phyloP scores from a whole-genome alignment of 1,140 invertebrate species.

The Magallana gigas region DNA sequence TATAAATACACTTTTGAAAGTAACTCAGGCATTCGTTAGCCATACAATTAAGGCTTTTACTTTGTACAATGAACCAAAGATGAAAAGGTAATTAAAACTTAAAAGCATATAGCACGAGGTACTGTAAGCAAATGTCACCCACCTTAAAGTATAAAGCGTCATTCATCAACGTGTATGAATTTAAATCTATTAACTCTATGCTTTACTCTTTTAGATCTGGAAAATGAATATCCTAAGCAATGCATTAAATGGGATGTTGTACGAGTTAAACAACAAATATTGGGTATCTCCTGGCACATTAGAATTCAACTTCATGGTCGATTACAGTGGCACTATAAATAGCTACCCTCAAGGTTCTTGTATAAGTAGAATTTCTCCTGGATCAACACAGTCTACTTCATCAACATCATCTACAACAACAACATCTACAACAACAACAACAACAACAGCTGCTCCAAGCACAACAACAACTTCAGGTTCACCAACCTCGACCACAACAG shows the following conservation, averaged over 20 bases:
- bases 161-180: too few relatives aligned
- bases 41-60: too few relatives aligned
- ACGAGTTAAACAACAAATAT: background rate
- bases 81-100: too few relatives aligned
- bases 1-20: too few relatives aligned
- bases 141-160: too few relatives aligned
- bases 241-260: background rate
- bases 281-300: background rate
- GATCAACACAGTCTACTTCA: background rate
- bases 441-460: background rate
- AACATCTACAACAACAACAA: background rate
- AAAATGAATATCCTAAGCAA: background rate
- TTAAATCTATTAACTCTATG: background rate
- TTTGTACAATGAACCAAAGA: too few relatives aligned
- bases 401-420: constrained; percentile 2
- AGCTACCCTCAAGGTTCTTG: background rate
- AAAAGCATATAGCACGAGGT: too few relatives aligned
- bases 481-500: background rate
- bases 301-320: background rate
- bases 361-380: background rate
- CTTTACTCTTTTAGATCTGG: background rate
- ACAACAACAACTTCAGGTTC: background rate
- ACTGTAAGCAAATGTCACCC: too few relatives aligned
- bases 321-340: background rate
- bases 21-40: too few relatives aligned